Conservation (phyloP, 1,140 invertebrate genomes). For the Whitmania pigra region DNA sequence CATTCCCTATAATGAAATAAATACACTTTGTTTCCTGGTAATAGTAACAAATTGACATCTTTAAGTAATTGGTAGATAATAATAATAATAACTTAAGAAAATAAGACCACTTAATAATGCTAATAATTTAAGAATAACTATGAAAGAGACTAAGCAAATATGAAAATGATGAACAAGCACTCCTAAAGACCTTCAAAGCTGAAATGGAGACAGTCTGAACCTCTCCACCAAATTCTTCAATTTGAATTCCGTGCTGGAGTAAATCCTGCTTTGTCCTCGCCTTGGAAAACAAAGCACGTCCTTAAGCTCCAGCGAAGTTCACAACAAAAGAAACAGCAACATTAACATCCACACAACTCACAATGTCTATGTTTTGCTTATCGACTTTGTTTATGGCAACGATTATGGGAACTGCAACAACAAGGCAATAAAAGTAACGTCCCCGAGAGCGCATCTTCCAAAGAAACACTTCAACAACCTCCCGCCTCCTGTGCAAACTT, state of each 20-base stretch:
- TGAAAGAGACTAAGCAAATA: neutral
- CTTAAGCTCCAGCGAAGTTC: no score
- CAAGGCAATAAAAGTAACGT: slow-evolving; percentile 16
- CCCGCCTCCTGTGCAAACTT: slow-evolving; percentile 40
- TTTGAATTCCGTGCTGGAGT: slow-evolving; percentile 57
- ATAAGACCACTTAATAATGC: no score
- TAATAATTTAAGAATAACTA: no score
- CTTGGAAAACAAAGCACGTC: slow-evolving; percentile 43
- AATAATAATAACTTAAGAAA: no score
- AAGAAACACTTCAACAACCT: slow-evolving; percentile 27
- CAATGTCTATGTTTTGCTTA: slow-evolving; percentile 64
- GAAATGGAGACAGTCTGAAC: slow-evolving; percentile 81
- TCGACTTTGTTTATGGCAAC: slow-evolving; percentile 99
- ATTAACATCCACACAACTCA: slow-evolving; percentile 32
- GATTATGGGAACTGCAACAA: slow-evolving; percentile 73
- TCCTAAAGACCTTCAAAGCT: slow-evolving; percentile 53
- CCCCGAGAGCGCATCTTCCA: neutral
- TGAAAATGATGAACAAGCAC: neutral
- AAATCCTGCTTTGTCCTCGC: slow-evolving; percentile 62
- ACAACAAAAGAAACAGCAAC: no score
- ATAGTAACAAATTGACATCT: no score
- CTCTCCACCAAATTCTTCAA: slow-evolving; percentile 82
- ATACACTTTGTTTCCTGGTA: no score
- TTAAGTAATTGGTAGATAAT: no score
- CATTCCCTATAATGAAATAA: slow-evolving; percentile 45